Base-by-base conservation (phyloP, 2,113 vertebrate species). In the Halichoerus grypus region DNA sequence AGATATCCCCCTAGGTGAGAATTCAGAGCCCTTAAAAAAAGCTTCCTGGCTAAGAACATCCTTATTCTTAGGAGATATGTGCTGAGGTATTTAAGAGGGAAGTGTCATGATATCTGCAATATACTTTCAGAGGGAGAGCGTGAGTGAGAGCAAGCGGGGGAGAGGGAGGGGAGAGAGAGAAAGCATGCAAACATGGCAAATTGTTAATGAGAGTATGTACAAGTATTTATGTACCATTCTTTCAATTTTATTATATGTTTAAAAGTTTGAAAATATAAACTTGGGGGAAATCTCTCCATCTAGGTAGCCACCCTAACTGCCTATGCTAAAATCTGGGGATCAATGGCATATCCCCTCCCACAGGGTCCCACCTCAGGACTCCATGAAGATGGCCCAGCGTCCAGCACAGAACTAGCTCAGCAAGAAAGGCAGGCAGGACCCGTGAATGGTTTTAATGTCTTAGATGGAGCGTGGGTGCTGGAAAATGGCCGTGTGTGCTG, bases 191-290 rank as follows among this genome's bases (percentile, higher is more conserved):
- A 90, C 80, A 33, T 69, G 21, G 31, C 10, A 92, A 91, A 90
- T 91, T 88, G 18, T 80, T 94, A 79, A 81, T 18, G n/a, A 82
- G 49, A 31, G 6, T 33, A 81, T 88, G 7, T 46, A 85, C 39
- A 55, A 77, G 19, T 76, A 94, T 84, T 88, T 93, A 63, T 91
- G 14, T 89, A 21, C 11, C 26, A 57, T 36, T 88, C 76, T 96
- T 96, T 94, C n/a, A 83, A 61, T n/a, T 94, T 51, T 28, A 82
- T 0, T 4, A 11, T 46, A 57, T 84, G 28, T 46, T 92, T 55
- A 96, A 81, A 77, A 72, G 63, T 88, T 84, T 95, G 24, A 94
- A 96, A 96, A 89, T 95, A 76, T 3, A 92, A 69, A 95, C 19
- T 53, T 36, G 14, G 33, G 33, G 31, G 55, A 12, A 93, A 51